Evolutionary conservation across 1,140 invertebrate genomes (phyloP), one percentile per base, ranked within the genome.

Genomic region (Drosophila pallidifrons): DNA sequence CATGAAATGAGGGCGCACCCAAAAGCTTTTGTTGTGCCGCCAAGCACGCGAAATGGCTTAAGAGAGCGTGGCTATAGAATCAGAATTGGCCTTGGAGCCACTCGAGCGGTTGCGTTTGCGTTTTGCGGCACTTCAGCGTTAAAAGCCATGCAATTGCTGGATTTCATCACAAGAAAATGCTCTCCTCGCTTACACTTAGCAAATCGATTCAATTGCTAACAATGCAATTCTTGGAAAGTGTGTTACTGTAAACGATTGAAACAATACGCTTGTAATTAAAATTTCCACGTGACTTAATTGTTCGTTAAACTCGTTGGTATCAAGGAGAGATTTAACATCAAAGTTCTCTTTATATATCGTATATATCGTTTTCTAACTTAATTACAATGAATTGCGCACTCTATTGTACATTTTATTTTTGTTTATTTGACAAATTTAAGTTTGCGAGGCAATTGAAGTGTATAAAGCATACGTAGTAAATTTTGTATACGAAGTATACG

Each of bases 1-100:
- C 82, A 52, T 80, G 69, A 82, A 87, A 87, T 88, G 73, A 80
- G 82, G 82, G 78, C 83, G 59, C 71, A 28, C 52, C 52, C 61
- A 66, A 64, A 64, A 35, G 58, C 51, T 49, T 75, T 75, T 69
- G 59, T 75, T 57, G 57, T 49, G 20, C 64, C 30, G 32, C 47
- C 38, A 47, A 67, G 64, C 30, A 49, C 16, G 43, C 28, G 20
- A 57, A 57, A 51, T 65, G 61, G 60, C 25, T 49, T 35, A 57
- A 58, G 54, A 57, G 69, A 47, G 61, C 52, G 52, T 43, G 54
- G 54, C 54, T 35, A 72, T 41, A 52, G 32, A 46, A 49, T 46
- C 28, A 8, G 61, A 54, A 69, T 55, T 75, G 72, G 66, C 72
- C 72, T 70, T 75, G 72, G 49, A 30, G 51, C 1, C 16, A 51